Conservation (phyloP, 2,113 vertebrate genomes). For the Furnarius figulus region DNA sequence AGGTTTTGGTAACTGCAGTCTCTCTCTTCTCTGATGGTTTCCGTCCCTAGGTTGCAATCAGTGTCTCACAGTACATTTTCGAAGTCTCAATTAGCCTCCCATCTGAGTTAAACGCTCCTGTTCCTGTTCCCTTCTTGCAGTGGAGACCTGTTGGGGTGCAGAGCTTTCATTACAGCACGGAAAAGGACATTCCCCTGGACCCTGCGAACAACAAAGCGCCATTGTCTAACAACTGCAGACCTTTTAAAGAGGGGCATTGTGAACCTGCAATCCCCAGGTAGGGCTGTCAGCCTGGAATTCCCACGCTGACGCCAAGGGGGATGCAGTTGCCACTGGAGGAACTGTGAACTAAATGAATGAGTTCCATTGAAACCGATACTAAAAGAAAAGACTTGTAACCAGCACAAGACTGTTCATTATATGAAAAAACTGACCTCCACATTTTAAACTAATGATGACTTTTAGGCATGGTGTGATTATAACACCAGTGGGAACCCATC, state of each 20-base stretch:
- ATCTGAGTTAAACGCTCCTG: background rate
- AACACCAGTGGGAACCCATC: constrained; percentile 31
- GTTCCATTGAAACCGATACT: background rate
- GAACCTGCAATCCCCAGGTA: background rate
- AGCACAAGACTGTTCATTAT: background rate
- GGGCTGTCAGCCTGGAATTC: background rate
- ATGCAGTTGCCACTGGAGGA: background rate
- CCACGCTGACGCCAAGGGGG: background rate
- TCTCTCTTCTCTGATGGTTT: background rate
- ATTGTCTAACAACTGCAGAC: background rate
- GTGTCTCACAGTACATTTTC: background rate
- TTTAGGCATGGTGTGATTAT: constrained; percentile 27
- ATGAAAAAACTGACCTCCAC: background rate
- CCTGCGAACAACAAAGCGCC: background rate
- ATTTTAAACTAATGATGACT: constrained; percentile 48
- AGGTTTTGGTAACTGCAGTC: background rate
- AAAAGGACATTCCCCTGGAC: background rate
- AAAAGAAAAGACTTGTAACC: background rate
- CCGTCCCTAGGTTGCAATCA: background rate
- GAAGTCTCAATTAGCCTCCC: background rate
- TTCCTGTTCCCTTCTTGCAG: background rate
- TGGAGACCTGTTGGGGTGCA: background rate
- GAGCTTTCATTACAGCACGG: background rate
- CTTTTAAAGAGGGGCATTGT: background rate
- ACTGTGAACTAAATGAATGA: background rate